Percentiles rank a stretch among this genome's conserved stretches.
Conservation (phyloP, 2,888 invertebrate genomes). For the Synergus japonicus region DNA sequence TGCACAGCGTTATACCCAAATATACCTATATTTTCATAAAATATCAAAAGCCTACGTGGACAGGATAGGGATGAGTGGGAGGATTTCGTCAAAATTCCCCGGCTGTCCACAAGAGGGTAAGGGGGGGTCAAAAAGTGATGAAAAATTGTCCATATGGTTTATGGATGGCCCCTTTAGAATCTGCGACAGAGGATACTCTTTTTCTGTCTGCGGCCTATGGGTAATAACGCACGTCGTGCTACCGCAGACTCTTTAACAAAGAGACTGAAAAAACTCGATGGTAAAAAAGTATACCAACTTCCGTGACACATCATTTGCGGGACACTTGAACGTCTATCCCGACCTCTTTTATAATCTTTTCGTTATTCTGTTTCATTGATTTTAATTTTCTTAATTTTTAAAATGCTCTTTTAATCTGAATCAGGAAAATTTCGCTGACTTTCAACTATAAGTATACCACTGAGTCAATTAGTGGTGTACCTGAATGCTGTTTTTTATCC, state of each 20-base stretch:
- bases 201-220: constrained; percentile 45
- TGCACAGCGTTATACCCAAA: too few relatives aligned
- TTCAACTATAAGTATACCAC: too few relatives aligned
- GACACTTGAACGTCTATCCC: not conserved
- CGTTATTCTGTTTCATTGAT: not conserved
- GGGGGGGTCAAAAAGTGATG: too few relatives aligned
- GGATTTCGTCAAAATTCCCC: too few relatives aligned
- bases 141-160: too few relatives aligned
- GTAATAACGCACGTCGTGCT: constrained; percentile 8
- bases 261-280: not conserved
- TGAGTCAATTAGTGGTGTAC: too few relatives aligned
- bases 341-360: not conserved
- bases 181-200: constrained; percentile 53
- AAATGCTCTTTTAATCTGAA: too few relatives aligned
- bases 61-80: too few relatives aligned
- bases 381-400: not conserved
- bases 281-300: constrained; percentile 36
- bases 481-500: not conserved
- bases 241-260: constrained; percentile 10
- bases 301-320: constrained; percentile 46
- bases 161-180: constrained; percentile 57
- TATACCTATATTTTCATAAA: too few relatives aligned
- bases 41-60: too few relatives aligned
- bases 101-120: too few relatives aligned
- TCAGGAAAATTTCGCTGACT: too few relatives aligned